A percentile compares a stretch with the other conserved stretches of the same genome.
phyloP scores from a whole-genome alignment of 2,888 invertebrate species.

The Drosophila sordidula region DNA sequence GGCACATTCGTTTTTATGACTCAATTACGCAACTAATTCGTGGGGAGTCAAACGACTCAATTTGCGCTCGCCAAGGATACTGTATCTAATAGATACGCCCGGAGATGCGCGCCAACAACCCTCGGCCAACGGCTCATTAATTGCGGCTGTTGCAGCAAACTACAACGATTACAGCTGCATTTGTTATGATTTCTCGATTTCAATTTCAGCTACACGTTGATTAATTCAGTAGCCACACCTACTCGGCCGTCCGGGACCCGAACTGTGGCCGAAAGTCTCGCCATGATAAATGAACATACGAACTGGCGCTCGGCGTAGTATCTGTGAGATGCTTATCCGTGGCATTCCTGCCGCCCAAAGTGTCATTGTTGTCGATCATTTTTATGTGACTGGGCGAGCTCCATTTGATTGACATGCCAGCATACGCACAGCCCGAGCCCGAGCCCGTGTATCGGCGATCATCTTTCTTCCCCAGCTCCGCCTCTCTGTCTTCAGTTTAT shows the following conservation, averaged over 20 bases:
- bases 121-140: slow-evolving; percentile 59
- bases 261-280: not conserved
- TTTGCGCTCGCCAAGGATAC: slow-evolving; percentile 55
- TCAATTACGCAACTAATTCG: slow-evolving; percentile 83
- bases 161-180: slow-evolving; percentile 35
- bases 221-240: slow-evolving; percentile 75
- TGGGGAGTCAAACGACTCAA: slow-evolving; percentile 80
- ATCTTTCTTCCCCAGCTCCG: slow-evolving; percentile 39
- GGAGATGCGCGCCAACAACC: slow-evolving; percentile 28
- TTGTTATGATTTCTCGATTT: slow-evolving; percentile 64
- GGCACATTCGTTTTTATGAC: slow-evolving; percentile 85
- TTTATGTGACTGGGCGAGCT: slow-evolving; percentile 56
- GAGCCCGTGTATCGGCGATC: slow-evolving; percentile 45
- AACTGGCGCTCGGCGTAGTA: slow-evolving; percentile 49
- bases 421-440: not conserved
- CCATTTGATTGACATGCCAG: slow-evolving; percentile 72
- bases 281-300: slow-evolving; percentile 69
- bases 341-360: slow-evolving; percentile 80
- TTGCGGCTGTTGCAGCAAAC: slow-evolving; percentile 47
- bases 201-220: slow-evolving; percentile 57
- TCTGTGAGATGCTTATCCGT: slow-evolving; percentile 69
- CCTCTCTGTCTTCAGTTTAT: slow-evolving; percentile 40
- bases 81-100: slow-evolving; percentile 44
- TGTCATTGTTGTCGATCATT: slow-evolving; percentile 80
- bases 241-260: slow-evolving; percentile 18